These are phyloP conservation scores for Stenichneumon culpator DNA, from an alignment of 2,888 invertebrate species.

Conservation along the genomic window DNA sequence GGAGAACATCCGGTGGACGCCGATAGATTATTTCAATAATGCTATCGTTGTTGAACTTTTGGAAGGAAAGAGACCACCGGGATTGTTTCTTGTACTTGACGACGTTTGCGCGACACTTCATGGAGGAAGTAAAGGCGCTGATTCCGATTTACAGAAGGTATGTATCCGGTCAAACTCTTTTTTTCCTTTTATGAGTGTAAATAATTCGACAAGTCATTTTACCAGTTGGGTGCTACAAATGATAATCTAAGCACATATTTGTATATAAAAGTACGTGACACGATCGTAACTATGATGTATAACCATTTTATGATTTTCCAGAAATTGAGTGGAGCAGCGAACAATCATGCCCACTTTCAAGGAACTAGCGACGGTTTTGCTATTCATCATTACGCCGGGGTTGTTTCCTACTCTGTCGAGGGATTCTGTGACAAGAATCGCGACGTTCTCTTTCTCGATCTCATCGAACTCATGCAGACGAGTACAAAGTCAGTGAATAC, in stretches of 20 bases:
- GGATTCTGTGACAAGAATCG: constrained; percentile 90
- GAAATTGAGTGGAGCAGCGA: constrained; percentile 86
- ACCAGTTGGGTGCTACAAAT: constrained; percentile 29
- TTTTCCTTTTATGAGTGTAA: background rate
- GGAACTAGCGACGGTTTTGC: constrained; percentile 87
- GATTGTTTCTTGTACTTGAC: constrained; percentile 89
- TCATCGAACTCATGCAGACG: constrained; percentile 89
- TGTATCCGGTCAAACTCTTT: background rate
- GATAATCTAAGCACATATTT: constrained; percentile 43
- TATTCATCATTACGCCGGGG: constrained; percentile 90
- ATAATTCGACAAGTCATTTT: background rate
- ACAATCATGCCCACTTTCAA: constrained; percentile 87
- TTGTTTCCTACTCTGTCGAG: constrained; percentile 88
- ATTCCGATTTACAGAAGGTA: constrained; percentile 87
- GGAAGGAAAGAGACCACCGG: constrained; percentile 88
- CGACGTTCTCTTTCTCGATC: constrained; percentile 89
- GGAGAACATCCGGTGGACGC: constrained; percentile 89
- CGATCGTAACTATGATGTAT: background rate
- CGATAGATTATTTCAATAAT: constrained; percentile 90
- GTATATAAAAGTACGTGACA: constrained; percentile 16
- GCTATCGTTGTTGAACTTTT: constrained; percentile 89
- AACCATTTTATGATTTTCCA: constrained; percentile 74
- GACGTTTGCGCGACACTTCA: constrained; percentile 90
- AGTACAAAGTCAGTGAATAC: constrained; percentile 86
- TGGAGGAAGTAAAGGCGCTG: constrained; percentile 89